phyloP scores from a whole-genome alignment of 2,113 vertebrate species.

The Antechinus stuartii region DNA sequence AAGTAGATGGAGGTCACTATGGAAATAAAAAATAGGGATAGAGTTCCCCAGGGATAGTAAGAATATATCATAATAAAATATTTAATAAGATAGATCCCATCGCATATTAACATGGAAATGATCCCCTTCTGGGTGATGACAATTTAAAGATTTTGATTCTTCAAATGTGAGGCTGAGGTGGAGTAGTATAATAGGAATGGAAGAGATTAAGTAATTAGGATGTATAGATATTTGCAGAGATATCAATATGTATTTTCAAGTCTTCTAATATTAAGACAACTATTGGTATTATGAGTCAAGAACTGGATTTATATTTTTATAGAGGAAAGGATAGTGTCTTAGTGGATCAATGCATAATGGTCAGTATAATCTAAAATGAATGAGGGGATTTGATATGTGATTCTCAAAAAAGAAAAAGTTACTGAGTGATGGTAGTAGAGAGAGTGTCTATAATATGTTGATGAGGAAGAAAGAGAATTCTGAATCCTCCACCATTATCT shows the following conservation, averaged over 20 bases:
- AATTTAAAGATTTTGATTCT: too few species aligned
- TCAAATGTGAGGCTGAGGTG: background rate
- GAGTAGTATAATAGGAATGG: background rate
- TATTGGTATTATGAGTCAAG: background rate
- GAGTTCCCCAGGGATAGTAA: too few species aligned
- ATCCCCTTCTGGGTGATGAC: too few species aligned
- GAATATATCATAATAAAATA: too few species aligned
- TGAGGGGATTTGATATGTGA: background rate
- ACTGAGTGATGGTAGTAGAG: background rate
- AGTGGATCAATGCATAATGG: background rate
- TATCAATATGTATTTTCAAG: background rate
- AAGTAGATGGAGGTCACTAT: too few species aligned
- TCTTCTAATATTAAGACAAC: background rate
- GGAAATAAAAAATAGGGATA: too few species aligned
- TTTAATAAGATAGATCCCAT: too few species aligned
- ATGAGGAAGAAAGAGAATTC: background rate
- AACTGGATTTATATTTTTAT: background rate
- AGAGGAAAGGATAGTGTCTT: background rate
- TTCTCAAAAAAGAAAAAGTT: background rate
- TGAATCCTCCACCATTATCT: background rate
- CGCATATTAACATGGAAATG: too few species aligned
- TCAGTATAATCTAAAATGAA: background rate
- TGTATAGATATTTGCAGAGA: background rate
- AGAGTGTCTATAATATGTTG: background rate
- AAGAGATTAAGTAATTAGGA: background rate